phyloP scores from a whole-genome alignment of 2,113 vertebrate genomes.

The Onychorhynchus coronatus region DNA sequence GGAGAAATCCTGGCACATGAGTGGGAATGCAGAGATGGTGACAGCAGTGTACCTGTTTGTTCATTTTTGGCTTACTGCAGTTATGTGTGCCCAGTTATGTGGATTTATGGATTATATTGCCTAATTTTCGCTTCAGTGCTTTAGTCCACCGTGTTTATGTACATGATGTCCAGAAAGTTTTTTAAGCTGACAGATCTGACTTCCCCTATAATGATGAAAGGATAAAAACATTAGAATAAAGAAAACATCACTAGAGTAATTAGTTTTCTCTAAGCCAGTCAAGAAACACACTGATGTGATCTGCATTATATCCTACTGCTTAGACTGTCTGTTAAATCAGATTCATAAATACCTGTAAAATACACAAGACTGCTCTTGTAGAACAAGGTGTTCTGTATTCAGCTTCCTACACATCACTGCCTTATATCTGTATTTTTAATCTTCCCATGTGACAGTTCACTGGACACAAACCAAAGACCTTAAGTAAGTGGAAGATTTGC shows the following conservation, averaged over 20 bases:
- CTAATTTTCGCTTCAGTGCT: background rate
- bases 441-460: background rate
- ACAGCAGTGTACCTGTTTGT: fast-evolving
- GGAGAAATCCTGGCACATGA: background rate
- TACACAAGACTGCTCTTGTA: background rate
- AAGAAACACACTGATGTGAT: background rate
- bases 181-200: background rate
- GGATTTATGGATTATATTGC: background rate
- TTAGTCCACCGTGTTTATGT: background rate
- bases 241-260: background rate
- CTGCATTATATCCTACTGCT: background rate
- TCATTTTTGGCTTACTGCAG: background rate
- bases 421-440: background rate
- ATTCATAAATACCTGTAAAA: background rate
- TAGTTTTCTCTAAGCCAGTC: background rate
- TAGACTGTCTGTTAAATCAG: background rate
- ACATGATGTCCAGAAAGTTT: background rate
- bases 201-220: background rate
- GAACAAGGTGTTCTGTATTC: background rate
- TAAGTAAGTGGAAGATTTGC: background rate
- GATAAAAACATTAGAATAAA: background rate
- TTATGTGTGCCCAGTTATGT: background rate
- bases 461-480: background rate
- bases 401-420: background rate
- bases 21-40: fast-evolving